Percentiles rank a stretch among this genome's conserved stretches.
Evolutionary conservation across 2,888 invertebrate species (phyloP).

Genomic region (Diachrysia chrysitis): DNA sequence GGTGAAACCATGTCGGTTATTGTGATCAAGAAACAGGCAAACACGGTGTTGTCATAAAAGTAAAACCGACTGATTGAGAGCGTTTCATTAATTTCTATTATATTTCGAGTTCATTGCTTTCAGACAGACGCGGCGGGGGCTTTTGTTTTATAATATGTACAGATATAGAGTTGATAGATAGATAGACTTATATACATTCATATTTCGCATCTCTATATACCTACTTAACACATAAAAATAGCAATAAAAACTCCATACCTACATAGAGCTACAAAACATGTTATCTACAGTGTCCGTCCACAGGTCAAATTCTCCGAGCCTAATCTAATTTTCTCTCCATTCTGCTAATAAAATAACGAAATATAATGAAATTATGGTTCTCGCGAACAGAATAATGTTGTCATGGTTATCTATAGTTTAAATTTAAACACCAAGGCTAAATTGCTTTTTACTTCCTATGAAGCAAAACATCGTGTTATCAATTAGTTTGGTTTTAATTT

Average conservation of each 20-base stretch:
- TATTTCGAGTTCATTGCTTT: too few relatives aligned
- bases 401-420: constrained; percentile 11
- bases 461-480: constrained; percentile 1
- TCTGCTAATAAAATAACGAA: background rate
- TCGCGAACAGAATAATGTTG: constrained; percentile 8
- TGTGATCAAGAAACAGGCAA: background rate
- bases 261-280: background rate
- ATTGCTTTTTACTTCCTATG: constrained; percentile 16
- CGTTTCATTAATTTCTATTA: too few relatives aligned
- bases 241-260: background rate
- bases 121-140: too few relatives aligned
- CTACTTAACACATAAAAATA: background rate
- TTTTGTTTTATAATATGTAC: too few relatives aligned
- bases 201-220: background rate
- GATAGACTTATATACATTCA: background rate
- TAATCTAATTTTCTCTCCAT: background rate
- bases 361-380: constrained; percentile 7
- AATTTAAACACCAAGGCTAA: constrained; percentile 9
- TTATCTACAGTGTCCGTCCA: background rate
- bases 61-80: background rate
- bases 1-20: background rate
- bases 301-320: background rate
- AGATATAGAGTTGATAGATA: too few relatives aligned
- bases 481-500: background rate
- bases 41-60: background rate